Evolutionary conservation across 2,113 vertebrate species (phyloP).

Genomic region (Gymnobelideus leadbeateri): DNA sequence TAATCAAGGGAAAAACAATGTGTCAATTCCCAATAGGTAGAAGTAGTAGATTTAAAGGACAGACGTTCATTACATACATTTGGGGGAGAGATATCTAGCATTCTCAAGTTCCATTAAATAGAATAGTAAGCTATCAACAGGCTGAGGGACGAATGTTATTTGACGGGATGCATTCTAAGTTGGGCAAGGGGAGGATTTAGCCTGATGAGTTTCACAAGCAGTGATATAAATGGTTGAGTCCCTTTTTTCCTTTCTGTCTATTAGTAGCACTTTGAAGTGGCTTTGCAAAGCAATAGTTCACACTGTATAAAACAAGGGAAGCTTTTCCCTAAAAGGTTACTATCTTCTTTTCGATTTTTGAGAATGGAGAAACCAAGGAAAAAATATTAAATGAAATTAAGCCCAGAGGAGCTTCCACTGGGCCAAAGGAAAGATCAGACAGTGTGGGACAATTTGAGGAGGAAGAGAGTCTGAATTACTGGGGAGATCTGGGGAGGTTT

Average conservation of each 20-base stretch:
- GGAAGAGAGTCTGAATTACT: background rate
- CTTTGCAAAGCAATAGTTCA: background rate
- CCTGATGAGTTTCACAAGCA: background rate
- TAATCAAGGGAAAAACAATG: background rate
- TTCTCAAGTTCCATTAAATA: background rate
- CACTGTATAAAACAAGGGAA: background rate
- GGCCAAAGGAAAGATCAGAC: background rate
- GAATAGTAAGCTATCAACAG: background rate
- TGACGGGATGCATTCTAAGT: background rate
- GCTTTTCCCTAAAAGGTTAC: background rate
- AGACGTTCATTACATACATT: background rate
- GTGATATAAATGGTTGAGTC: background rate
- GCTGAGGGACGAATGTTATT: background rate
- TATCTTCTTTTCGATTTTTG: background rate
- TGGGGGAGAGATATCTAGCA: background rate
- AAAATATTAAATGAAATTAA: background rate
- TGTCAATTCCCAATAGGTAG: background rate
- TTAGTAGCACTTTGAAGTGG: background rate
- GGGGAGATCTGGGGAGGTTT: background rate
- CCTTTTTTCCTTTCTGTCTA: background rate
- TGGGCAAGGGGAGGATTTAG: background rate
- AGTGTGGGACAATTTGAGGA: background rate
- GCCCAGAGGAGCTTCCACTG: background rate
- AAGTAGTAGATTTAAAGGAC: background rate
- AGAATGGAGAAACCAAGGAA: background rate